These are phyloP conservation scores for Pangasianodon hypophthalmus DNA, from an alignment of 2,113 vertebrate species.

Conservation along the genomic window DNA sequence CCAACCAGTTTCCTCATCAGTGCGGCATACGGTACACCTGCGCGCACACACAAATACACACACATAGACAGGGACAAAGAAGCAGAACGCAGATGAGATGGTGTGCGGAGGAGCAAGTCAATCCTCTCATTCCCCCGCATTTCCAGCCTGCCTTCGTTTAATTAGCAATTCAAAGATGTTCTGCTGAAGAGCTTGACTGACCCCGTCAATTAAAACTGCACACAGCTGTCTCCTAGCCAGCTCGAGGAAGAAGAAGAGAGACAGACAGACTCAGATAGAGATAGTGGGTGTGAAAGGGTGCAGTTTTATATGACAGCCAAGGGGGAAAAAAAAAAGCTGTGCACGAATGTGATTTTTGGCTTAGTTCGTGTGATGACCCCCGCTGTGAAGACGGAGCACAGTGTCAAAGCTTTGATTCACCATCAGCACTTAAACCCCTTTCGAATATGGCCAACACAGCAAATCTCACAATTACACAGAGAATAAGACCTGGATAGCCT, in stretches of 20 bases:
- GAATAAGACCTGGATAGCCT: constrained; percentile 21
- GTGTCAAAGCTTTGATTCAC: constrained; percentile 20
- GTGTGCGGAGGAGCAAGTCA: constrained; percentile 36
- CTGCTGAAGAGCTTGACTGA: constrained; percentile 57
- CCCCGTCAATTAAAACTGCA: constrained; percentile 72
- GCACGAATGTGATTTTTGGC: constrained; percentile 52
- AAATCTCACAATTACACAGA: constrained; percentile 21
- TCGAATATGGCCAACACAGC: constrained; percentile 37
- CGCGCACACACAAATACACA: not conserved
- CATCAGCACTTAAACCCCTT: constrained; percentile 20
- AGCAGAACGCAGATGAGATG: constrained; percentile 27
- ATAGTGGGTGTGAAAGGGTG: constrained; percentile 28
- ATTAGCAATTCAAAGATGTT: constrained; percentile 70
- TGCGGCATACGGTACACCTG: constrained; percentile 41
- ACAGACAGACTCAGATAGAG: not conserved
- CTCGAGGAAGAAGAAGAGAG: constrained; percentile 36
- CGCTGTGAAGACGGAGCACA: not conserved
- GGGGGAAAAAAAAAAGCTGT: not conserved
- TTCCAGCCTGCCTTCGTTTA: constrained; percentile 65
- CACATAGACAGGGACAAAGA: constrained; percentile 20
- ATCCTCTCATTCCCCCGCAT: constrained; percentile 44
- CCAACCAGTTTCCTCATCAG: constrained; percentile 25
- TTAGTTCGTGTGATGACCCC: constrained; percentile 45
- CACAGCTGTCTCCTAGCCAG: constrained; percentile 58
- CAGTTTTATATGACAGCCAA: constrained; percentile 33